phyloP scores from a whole-genome alignment of 2,797 vertebrate species.

The Parauchenoglanis punctatus region DNA sequence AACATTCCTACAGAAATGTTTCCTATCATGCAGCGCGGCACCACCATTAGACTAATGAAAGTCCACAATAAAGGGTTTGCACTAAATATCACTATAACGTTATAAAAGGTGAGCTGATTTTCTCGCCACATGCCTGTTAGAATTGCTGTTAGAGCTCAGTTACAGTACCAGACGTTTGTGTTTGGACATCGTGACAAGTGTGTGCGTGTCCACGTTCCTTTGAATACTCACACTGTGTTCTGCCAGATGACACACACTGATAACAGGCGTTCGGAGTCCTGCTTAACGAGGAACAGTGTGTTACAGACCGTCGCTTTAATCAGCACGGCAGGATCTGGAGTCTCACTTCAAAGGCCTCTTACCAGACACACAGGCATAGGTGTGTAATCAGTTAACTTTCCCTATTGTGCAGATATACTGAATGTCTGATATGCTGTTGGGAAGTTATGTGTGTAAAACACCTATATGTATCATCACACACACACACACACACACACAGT shows the following conservation, averaged over 20 bases:
- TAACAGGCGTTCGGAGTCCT: background rate
- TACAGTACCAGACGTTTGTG: background rate
- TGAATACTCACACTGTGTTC: background rate
- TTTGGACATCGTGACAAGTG: background rate
- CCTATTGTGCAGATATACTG: background rate
- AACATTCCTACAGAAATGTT: background rate
- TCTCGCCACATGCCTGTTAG: background rate
- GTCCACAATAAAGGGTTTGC: background rate
- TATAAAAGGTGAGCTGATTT: background rate
- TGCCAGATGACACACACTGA: slow-evolving; percentile 22
- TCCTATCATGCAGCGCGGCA: background rate
- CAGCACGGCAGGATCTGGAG: slow-evolving; percentile 4
- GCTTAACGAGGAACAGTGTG: slow-evolving; percentile 22
- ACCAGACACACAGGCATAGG: background rate
- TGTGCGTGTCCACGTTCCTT: background rate
- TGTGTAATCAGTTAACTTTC: background rate
- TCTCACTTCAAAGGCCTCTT: slow-evolving; percentile 10
- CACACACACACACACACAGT: background rate
- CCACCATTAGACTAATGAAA: background rate
- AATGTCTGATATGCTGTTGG: background rate
- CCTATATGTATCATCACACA: background rate
- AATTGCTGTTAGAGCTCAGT: background rate
- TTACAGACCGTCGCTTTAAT: slow-evolving; percentile 20
- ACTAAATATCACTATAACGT: background rate
- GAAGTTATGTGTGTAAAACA: background rate